Conservation (phyloP, 1,140 invertebrate genomes). For the Trichonephila clavipes region DNA sequence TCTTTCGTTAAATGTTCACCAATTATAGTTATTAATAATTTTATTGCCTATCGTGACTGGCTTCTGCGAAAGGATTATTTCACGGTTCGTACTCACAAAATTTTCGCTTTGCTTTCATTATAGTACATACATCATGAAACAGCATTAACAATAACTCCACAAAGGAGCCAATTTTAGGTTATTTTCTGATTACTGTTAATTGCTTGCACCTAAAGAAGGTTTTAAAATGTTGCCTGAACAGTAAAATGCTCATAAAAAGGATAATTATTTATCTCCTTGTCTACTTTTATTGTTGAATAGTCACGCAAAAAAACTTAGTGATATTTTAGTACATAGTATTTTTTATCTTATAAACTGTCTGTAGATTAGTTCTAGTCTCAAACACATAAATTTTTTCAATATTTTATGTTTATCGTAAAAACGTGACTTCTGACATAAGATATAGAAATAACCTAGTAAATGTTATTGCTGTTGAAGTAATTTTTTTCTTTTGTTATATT, state of each 20-base stretch:
- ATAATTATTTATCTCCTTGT: neutral
- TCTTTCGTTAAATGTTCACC: neutral
- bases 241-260: neutral
- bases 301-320: neutral
- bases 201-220: neutral
- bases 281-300: neutral
- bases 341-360: neutral
- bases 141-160: neutral
- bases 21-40: constrained; percentile 2
- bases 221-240: neutral
- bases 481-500: no score
- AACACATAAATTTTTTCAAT: no score
- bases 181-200: neutral
- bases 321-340: neutral
- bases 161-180: neutral
- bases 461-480: no score
- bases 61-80: neutral
- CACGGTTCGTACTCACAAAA: neutral
- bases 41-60: neutral
- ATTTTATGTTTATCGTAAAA: no score
- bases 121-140: neutral
- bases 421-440: no score
- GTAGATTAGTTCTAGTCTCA: neutral
- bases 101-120: neutral
- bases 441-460: no score